Evolutionary conservation across 2,888 invertebrate species (phyloP), one percentile per base, ranked within the genome.

Genomic region (Vanessa cardui): DNA sequence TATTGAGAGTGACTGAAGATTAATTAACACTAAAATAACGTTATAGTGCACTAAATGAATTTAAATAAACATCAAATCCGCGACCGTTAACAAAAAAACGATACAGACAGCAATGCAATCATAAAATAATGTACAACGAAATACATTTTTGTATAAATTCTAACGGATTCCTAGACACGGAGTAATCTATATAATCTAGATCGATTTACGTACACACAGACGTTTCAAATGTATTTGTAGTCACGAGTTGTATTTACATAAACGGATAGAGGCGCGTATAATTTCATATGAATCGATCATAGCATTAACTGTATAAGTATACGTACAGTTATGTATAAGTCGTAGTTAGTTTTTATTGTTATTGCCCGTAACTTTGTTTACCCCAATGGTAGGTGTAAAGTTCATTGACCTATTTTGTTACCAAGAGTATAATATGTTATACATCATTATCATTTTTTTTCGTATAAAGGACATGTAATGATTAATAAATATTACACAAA

Each of bases 211-310:
- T 9, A 56, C 45, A 33, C 47, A 54, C 66, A 64, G 72, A 66
- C 66, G 70, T 61, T 66, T 60, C 49, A 62, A 69, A 73, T 66
- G 71, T 66, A 64, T 63, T 66, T 54, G 63, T 26, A 73, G 74
- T 76, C 74, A 74, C 74, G 75, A 76, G 66, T 71, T 69, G 69
- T 69, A 73, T 74, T 74, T 73, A 70, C 72, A 73, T 74, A 73
- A 68, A 72, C 74, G 65, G 65, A 71, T 63, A 47, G 69, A 72
- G 72, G 69, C 70, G 72, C 66, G 58, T 50, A 62, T 63, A 66
- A 64, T 68, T 68, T 64, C 61, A 56, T 68, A 64, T 54, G 61
- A 62, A 69, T 73, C 72, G 64, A 72, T 73, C 62, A 58, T 68
- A 68, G 26, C 59, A 66, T 54, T 26, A n/a, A 31, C 16, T 1